Base-by-base conservation (phyloP, 2,113 vertebrate species). In the Rostratula benghalensis region DNA sequence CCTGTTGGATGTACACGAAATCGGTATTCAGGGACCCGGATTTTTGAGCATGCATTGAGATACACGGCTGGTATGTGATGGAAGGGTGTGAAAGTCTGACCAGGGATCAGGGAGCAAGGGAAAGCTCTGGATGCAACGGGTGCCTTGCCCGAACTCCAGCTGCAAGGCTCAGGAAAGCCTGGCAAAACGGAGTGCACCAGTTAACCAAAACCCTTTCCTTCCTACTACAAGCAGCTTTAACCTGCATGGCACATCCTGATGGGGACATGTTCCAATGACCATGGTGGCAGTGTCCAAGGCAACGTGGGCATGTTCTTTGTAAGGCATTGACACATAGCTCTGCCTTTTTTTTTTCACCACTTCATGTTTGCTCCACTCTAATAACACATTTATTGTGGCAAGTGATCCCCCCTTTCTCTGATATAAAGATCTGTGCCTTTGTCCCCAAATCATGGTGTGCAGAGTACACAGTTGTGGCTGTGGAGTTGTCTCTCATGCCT, bases 1-100 rank as follows among this genome's bases (percentile, higher is more conserved):
- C 83, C 96, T 2, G 50, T 94, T 63, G 96, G 97, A 97, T 93
- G 91, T 96, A 79, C 96, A 89, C 77, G 77, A 92, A 97, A 97
- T 89, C 89, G 82, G 50, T 97, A 95, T 96, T 97, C 96, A 94
- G 97, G 97, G 96, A 97, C 94, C 95, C 97, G 97, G 95, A 97
- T 94, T 97, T 97, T 97, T 98, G 97, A 97, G 90, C 95, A 96
- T 97, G 95, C 94, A 68, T 96, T 97, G 95, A 97, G 94, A 96
- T 94, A 83, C 86, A 86, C 85, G 45, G 93, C 93, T 39, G 96
- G 96, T 97, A 96, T 89, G 90, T 97, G 97, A 96, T 94, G 94
- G 81, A 93, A 91, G 43, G 94, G 89, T 93, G 93, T 90, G 86
- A 73, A 89, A 94, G 89, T 87, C 96, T 94, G 73, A 92, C 61